phyloP scores from a whole-genome alignment of 1,140 invertebrate genomes.

The Aleiodes sp. region DNA sequence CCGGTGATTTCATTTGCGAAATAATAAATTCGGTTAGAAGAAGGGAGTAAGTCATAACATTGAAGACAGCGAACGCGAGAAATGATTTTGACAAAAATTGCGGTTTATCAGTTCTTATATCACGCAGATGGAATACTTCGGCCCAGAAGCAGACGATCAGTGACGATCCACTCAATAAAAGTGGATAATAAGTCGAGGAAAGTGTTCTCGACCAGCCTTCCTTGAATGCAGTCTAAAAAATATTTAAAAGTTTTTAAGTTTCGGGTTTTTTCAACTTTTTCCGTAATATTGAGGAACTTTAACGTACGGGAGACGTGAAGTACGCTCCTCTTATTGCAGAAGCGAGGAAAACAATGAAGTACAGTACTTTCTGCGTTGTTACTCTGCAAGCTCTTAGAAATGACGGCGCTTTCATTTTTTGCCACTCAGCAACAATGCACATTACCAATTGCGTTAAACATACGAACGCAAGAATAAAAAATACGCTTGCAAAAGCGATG shows the following conservation, averaged over 20 bases:
- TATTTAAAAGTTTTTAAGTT: conserved; percentile 33
- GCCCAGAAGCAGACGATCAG: conserved; percentile 96
- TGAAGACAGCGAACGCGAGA: conserved; percentile 90
- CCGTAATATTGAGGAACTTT: not conserved
- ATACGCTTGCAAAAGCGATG: conserved; percentile 80
- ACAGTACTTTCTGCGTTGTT: conserved; percentile 91
- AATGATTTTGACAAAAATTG: conserved; percentile 93
- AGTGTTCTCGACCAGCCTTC: conserved; percentile 86
- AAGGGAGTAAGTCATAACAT: conserved; percentile 87
- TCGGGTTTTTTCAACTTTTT: too few species aligned
- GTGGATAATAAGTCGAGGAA: conserved; percentile 89
- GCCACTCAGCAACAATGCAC: conserved; percentile 84
- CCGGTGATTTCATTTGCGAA: conserved; percentile 72
- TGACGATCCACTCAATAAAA: conserved; percentile 88
- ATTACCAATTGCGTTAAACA: conserved; percentile 88
- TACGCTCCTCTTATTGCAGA: conserved; percentile 87
- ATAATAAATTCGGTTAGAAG: conserved; percentile 83
- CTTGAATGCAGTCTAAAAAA: conserved; percentile 77
- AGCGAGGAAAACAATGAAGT: conserved; percentile 88
- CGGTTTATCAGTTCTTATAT: conserved; percentile 85
- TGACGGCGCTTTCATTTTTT: conserved; percentile 82
- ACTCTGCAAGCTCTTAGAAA: conserved; percentile 83
- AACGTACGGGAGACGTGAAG: conserved; percentile 86
- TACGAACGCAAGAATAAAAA: conserved; percentile 85
- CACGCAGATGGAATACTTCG: conserved; percentile 92